These are phyloP conservation scores for Lophius piscatorius DNA, from an alignment of 2,113 vertebrate genomes.

Conservation along the genomic window DNA sequence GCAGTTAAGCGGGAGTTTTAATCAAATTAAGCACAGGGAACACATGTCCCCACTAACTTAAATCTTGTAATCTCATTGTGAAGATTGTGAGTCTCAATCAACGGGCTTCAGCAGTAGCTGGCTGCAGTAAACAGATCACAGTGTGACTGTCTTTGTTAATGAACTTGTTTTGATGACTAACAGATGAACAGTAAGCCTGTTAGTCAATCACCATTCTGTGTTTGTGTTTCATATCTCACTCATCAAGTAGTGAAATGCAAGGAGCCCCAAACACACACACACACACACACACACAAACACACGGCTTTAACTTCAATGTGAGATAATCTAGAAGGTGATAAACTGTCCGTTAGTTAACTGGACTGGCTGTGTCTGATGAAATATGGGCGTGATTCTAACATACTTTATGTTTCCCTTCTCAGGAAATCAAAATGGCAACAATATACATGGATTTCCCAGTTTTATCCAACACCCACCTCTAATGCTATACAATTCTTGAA, in stretches of 20 bases:
- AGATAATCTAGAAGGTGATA: no score
- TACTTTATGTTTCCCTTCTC: constrained; percentile 15
- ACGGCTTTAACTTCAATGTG: no score
- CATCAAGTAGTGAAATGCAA: no score
- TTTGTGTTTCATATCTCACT: constrained; percentile 21
- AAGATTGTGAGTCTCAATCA: constrained; percentile 41
- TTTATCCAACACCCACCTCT: background rate
- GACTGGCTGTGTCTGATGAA: background rate
- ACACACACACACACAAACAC: no score
- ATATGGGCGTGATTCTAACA: background rate
- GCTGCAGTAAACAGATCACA: constrained; percentile 49
- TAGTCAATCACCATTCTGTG: constrained; percentile 17
- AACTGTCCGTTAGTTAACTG: no score
- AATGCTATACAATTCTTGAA: no score
- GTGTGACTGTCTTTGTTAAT: constrained; percentile 36
- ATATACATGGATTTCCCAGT: constrained; percentile 21
- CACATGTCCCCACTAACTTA: constrained; percentile 53
- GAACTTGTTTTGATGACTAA: constrained; percentile 37
- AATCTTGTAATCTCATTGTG: constrained; percentile 69
- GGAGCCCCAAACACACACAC: no score
- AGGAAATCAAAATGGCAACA: constrained; percentile 42
- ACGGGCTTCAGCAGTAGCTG: constrained; percentile 13
- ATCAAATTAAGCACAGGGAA: constrained; percentile 56
- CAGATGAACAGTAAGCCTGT: constrained; percentile 35
- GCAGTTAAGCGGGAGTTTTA: constrained; percentile 45